These are phyloP conservation scores for Drosophila villosipedis DNA, from an alignment of 2,888 invertebrate species.

Conservation along the genomic window DNA sequence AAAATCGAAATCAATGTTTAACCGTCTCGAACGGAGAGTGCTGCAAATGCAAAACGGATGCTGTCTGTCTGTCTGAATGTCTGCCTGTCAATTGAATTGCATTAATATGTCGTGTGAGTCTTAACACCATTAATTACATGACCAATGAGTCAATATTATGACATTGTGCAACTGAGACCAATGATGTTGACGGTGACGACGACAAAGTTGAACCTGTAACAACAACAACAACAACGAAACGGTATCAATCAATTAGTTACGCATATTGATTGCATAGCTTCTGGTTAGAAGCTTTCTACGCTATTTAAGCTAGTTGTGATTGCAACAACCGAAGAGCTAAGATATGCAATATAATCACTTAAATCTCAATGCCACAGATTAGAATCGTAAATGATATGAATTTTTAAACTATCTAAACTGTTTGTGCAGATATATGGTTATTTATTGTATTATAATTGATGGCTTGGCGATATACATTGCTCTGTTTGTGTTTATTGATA, in stretches of 20 bases:
- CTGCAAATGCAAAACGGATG: constrained; percentile 61
- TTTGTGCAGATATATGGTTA: neutral
- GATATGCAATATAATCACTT: neutral
- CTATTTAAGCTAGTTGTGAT: constrained; percentile 33
- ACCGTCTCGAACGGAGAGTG: constrained; percentile 16
- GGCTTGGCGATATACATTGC: neutral
- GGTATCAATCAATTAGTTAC: constrained; percentile 72
- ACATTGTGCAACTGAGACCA: constrained; percentile 55
- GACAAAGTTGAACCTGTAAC: constrained; percentile 3
- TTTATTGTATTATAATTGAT: neutral
- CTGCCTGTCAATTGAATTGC: constrained; percentile 69
- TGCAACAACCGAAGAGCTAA: neutral
- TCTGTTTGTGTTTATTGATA: neutral
- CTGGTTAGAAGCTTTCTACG: neutral
- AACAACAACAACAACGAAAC: constrained; percentile 21
- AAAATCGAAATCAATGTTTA: constrained; percentile 81
- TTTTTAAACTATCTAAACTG: neutral
- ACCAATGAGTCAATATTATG: constrained; percentile 77
- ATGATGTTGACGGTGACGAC: constrained; percentile 1
- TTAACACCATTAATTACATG: constrained; percentile 76
- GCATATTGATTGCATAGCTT: constrained; percentile 10
- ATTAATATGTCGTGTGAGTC: constrained; percentile 73
- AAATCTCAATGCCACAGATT: neutral
- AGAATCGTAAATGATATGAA: neutral
- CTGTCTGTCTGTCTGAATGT: constrained; percentile 55